Base-by-base conservation (phyloP, 2,888 invertebrate species). In the Unio pictorum region DNA sequence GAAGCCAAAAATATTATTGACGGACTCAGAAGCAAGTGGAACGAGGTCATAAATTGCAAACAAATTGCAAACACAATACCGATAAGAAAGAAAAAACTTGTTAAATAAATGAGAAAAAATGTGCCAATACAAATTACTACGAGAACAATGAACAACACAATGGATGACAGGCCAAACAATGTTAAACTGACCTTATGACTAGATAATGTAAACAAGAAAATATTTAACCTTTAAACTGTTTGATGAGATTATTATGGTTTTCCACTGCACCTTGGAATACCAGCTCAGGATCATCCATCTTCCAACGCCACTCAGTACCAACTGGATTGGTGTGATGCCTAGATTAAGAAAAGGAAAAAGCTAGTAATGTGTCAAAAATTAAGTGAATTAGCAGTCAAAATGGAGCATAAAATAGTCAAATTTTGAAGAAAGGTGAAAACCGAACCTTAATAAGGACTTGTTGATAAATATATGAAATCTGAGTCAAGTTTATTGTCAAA, bases 231-330 rank as follows among this genome's bases (percentile, higher is more conserved):
- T 80, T 86, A 77, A 89, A 90, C 80, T 89, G 87, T 66, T 91
- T 92, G 71, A 93, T 92, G 89, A 93, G 91, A 66, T 89, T 90
- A 70, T 89, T 86, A 84, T 93, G 93, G 79, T 91, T 91, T 58
- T 89, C 85, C n/a, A 92, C 78, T 5, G 92, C 92, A 61, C 90
- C 91, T n/a, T 90, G 81, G n/a, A 92, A 82, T 58, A 92, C 91
- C 20, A 86, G 78, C 68, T 92, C 90, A 3, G 92, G 91, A 54
- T 90, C 88, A 81, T 93, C 92, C 91, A 91, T 92, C 81, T 92
- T 88, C 93, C 93, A 93, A 72, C 91, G 89, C 93, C 93, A 93
- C 80, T 92, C 92, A 4, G 93, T 93, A n/a, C 92, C 93, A 3
- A 93, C 92, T 28, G 91, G 91, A 76, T 91, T 91, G 45, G 90